Conservation (phyloP, 2,797 vertebrate species). For the Apogon talboti region DNA sequence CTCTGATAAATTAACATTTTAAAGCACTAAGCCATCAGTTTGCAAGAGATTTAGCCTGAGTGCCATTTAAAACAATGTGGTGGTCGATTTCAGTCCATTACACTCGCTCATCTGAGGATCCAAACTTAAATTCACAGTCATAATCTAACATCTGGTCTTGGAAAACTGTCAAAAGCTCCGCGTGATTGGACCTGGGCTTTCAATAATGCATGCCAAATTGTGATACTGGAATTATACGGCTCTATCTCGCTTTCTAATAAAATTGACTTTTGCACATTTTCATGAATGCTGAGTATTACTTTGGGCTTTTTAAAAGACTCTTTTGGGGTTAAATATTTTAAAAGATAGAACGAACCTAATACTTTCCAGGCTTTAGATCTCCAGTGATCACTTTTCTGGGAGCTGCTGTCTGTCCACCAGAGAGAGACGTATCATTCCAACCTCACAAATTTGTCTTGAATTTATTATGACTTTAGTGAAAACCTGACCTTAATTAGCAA, state of each 20-base stretch:
- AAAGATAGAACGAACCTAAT: conserved; percentile 33
- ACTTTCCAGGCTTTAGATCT: conserved; percentile 40
- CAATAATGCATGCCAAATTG: conserved; percentile 61
- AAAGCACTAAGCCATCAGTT: conserved; percentile 23
- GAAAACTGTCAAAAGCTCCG: conserved; percentile 56
- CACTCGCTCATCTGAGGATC: conserved; percentile 17
- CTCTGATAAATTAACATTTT: conserved; percentile 19
- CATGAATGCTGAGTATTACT: conserved; percentile 47
- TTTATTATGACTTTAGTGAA: conserved; percentile 34
- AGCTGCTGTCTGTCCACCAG: conserved; percentile 6
- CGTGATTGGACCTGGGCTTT: conserved; percentile 55
- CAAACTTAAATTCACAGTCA: conserved; percentile 33
- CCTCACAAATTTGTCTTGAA: conserved; percentile 25
- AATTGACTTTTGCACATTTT: conserved; percentile 55
- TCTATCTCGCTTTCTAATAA: conserved; percentile 64
- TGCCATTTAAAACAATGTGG: conserved; percentile 41
- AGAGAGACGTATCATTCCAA: conserved; percentile 33
- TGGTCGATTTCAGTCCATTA: conserved; percentile 36
- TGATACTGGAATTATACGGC: conserved; percentile 54
- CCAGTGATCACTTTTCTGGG: conserved; percentile 34
- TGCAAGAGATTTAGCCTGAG: conserved; percentile 31
- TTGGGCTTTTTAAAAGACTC: conserved; percentile 48
- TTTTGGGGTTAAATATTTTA: conserved; percentile 59
- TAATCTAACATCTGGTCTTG: conserved; percentile 33
- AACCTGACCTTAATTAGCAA: too few species aligned